Evolutionary conservation across 2,113 vertebrate species (phyloP).

Genomic region (Calidris pygmaea): DNA sequence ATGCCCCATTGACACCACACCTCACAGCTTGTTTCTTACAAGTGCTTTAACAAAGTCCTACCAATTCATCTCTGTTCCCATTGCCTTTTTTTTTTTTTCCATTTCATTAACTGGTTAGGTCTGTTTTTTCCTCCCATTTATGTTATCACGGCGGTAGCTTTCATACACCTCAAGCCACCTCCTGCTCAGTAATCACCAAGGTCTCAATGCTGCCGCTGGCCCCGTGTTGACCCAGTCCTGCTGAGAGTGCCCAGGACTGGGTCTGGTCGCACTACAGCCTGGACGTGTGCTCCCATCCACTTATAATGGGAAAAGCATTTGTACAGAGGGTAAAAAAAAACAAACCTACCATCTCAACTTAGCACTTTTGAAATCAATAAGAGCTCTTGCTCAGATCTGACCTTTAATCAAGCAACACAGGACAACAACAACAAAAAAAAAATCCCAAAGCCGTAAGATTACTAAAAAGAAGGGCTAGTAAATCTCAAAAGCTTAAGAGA

Average conservation of each 20-base stretch:
- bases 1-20: neutral
- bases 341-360: neutral
- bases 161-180: neutral
- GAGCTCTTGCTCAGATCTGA: neutral
- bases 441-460: neutral
- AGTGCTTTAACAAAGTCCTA: neutral
- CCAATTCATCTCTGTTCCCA: neutral
- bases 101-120: slow-evolving; percentile 3
- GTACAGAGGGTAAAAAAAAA: neutral
- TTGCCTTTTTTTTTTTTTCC: neutral
- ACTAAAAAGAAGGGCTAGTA: neutral
- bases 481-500: neutral
- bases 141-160: neutral
- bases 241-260: neutral
- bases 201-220: neutral
- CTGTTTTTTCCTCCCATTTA: neutral
- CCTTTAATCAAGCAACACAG: neutral
- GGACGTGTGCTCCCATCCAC: fast-evolving
- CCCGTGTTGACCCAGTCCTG: neutral
- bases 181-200: neutral
- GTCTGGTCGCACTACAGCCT: neutral
- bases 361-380: neutral
- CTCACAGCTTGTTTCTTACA: neutral
- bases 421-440: neutral
- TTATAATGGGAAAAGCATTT: neutral